Percentiles rank a stretch among this genome's conserved stretches.
phyloP scores from a whole-genome alignment of 2,888 invertebrate genomes.

The Hyppa rectilinea region DNA sequence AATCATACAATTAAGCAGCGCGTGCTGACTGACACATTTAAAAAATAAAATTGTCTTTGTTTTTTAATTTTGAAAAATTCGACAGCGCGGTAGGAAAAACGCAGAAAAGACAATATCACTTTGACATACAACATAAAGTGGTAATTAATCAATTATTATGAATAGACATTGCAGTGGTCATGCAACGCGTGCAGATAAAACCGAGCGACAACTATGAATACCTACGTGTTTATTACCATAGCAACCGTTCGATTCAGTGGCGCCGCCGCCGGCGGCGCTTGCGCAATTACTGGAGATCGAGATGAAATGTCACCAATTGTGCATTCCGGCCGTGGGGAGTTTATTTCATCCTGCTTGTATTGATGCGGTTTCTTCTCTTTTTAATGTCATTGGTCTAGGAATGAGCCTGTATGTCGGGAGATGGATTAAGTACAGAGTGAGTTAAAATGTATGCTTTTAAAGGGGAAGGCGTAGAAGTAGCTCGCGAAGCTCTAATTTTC shows the following conservation, averaged over 20 bases:
- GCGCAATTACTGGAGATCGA: conserved; percentile 52
- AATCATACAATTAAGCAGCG: background rate
- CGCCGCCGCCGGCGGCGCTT: conserved; percentile 23
- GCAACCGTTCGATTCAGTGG: conserved; percentile 25
- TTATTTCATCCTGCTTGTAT: conserved; percentile 56
- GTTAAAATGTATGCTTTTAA: background rate
- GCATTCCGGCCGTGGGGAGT: conserved; percentile 53
- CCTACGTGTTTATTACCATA: background rate
- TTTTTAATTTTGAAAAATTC: too few relatives aligned
- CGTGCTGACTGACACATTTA: too few relatives aligned
- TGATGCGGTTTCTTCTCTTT: conserved; percentile 11
- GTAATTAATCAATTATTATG: too few relatives aligned
- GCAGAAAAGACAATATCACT: background rate
- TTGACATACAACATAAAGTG: background rate
- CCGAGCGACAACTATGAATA: background rate
- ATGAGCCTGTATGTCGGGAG: background rate
- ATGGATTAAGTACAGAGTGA: conserved; percentile 1
- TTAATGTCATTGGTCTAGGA: background rate
- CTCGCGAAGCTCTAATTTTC: too few relatives aligned
- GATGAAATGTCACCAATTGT: conserved; percentile 54
- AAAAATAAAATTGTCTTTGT: too few relatives aligned
- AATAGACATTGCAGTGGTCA: background rate
- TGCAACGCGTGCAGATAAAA: background rate
- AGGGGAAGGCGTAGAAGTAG: too few relatives aligned
- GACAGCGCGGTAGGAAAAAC: background rate